phyloP scores from a whole-genome alignment of 2,797 vertebrate genomes.

The Acipenser ruthenus region DNA sequence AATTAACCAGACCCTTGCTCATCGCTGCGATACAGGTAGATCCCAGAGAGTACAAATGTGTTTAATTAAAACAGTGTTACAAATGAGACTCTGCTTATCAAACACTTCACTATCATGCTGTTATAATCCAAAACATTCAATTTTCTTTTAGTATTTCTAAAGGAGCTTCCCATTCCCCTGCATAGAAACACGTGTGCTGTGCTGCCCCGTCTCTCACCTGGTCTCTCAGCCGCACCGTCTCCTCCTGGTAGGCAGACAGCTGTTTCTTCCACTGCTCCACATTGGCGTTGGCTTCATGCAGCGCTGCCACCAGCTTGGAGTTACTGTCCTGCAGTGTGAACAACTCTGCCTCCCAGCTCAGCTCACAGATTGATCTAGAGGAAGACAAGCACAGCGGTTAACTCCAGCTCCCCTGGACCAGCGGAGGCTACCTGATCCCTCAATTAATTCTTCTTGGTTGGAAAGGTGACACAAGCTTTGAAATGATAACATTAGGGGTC shows the following conservation, averaged over 20 bases:
- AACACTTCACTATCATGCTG: too few species aligned
- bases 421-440: neutral
- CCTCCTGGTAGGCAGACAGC: conserved; percentile 78
- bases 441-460: too few species aligned
- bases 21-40: neutral
- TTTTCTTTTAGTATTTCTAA: too few species aligned
- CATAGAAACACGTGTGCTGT: neutral
- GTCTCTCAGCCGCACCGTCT: conserved; percentile 76
- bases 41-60: neutral
- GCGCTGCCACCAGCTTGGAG: conserved; percentile 73
- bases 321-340: conserved; percentile 92
- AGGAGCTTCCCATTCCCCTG: too few species aligned
- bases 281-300: conserved; percentile 80
- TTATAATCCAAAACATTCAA: too few species aligned
- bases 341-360: conserved; percentile 85
- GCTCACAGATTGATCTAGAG: conserved; percentile 81
- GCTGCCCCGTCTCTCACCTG: conserved; percentile 53
- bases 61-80: too few species aligned
- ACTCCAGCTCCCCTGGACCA: conserved; percentile 6
- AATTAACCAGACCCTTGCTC: neutral
- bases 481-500: neutral
- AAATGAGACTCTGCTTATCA: too few species aligned
- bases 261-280: conserved; percentile 89
- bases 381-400: neutral
- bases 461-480: neutral